These are phyloP conservation scores for Pteria penguin DNA, from an alignment of 2,888 invertebrate genomes.

Conservation along the genomic window DNA sequence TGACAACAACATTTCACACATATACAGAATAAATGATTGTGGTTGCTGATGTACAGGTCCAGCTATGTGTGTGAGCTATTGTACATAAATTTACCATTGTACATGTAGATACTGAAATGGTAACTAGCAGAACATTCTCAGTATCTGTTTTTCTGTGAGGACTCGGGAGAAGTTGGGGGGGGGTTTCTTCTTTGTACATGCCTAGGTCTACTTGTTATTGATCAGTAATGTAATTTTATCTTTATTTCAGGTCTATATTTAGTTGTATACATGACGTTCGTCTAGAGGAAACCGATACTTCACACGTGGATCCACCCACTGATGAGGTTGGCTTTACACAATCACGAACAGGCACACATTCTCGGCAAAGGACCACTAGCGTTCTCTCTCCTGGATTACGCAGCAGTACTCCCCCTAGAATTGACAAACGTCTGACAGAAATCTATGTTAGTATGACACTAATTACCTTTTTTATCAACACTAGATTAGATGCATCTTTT, in stretches of 20 bases:
- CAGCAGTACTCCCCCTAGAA: conserved; percentile 70
- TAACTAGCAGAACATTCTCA: too few relatives aligned
- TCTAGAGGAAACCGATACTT: conserved; percentile 67
- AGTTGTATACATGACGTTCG: conserved; percentile 75
- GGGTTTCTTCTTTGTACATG: too few relatives aligned
- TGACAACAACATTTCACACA: too few relatives aligned
- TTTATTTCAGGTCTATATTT: conserved; percentile 71
- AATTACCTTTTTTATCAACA: too few relatives aligned
- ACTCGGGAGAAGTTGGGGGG: too few relatives aligned
- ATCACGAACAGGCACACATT: conserved; percentile 49
- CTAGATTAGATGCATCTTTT: too few relatives aligned
- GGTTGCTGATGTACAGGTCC: too few relatives aligned
- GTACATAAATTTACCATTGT: too few relatives aligned
- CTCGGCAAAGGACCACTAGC: conserved; percentile 54
- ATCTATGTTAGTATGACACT: conserved; percentile 72
- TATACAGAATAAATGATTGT: too few relatives aligned
- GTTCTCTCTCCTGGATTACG: conserved; percentile 53
- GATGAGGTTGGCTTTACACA: conserved; percentile 58
- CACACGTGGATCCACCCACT: conserved; percentile 57
- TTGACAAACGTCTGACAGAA: conserved; percentile 76
- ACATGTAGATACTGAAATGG: too few relatives aligned
- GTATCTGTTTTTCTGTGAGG: too few relatives aligned
- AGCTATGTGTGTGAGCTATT: neutral
- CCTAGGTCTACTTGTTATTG: too few relatives aligned
- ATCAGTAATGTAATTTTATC: neutral